Evolutionary conservation across 2,888 invertebrate genomes (phyloP).

Genomic region (Emmelina monodactyla): DNA sequence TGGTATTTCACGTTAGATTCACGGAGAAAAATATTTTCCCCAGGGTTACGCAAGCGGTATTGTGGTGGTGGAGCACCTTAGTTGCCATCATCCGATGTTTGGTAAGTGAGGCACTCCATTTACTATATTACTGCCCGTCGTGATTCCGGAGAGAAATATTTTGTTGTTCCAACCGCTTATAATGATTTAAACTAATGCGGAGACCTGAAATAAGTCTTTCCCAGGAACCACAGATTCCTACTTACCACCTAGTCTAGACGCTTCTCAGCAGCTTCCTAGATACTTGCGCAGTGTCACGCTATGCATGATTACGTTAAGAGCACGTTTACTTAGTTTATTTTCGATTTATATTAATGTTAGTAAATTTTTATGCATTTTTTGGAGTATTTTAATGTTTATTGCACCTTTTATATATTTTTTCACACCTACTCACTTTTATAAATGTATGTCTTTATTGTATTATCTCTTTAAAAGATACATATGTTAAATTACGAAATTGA

Average conservation of each 20-base stretch:
- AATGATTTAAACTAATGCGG: constrained; percentile 51
- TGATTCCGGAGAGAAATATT: constrained; percentile 68
- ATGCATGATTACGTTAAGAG: constrained; percentile 62
- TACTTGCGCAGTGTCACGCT: constrained; percentile 51
- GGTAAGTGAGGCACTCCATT: constrained; percentile 67
- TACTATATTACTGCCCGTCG: constrained; percentile 62
- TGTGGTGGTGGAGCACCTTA: constrained; percentile 67
- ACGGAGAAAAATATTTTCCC: constrained; percentile 67
- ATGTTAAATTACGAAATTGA: too few species aligned
- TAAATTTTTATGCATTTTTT: constrained; percentile 37
- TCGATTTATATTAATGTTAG: constrained; percentile 16
- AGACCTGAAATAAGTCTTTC: constrained; percentile 66
- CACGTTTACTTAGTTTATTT: constrained; percentile 27
- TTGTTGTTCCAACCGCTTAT: constrained; percentile 62
- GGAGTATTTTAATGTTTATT: constrained; percentile 43
- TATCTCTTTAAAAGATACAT: too few species aligned
- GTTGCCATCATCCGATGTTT: constrained; percentile 66
- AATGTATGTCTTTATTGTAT: too few species aligned
- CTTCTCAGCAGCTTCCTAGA: constrained; percentile 51
- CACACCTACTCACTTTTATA: constrained; percentile 16
- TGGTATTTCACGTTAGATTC: constrained; percentile 65
- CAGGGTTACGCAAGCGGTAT: constrained; percentile 68
- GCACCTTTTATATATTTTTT: constrained; percentile 39
- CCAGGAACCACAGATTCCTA: constrained; percentile 60
- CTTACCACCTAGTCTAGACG: constrained; percentile 58